These are phyloP conservation scores for Datnioides undecimradiatus DNA, from an alignment of 2,113 vertebrate genomes.

Conservation along the genomic window DNA sequence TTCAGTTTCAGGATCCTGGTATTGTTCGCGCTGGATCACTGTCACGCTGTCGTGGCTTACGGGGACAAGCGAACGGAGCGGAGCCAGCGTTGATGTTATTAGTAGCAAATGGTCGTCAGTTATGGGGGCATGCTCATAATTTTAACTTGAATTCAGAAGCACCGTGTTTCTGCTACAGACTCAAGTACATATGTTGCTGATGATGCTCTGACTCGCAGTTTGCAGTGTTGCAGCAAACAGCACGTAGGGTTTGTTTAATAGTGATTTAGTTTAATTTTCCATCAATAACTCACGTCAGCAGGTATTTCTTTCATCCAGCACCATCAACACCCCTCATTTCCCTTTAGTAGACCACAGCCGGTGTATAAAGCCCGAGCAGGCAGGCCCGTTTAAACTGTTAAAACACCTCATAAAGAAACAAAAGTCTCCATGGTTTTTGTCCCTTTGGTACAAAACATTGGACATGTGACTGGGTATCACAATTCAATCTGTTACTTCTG, in stretches of 20 bases:
- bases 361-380: background rate
- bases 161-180: too few species aligned
- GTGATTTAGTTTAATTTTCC: background rate
- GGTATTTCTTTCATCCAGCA: background rate
- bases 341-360: background rate
- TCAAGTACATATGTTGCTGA: too few species aligned
- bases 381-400: background rate
- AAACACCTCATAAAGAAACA: background rate
- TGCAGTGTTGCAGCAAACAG: background rate
- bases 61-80: too few species aligned
- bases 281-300: background rate
- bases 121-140: too few species aligned
- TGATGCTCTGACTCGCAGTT: background rate
- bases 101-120: too few species aligned
- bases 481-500: background rate
- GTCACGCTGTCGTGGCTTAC: too few species aligned
- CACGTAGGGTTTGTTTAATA: background rate
- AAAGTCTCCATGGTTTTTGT: too few species aligned
- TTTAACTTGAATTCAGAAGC: too few species aligned
- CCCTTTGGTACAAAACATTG: background rate
- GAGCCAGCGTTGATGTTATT: too few species aligned
- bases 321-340: background rate
- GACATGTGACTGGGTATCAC: background rate
- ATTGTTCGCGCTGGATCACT: too few species aligned
- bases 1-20: too few species aligned